Percentiles rank a stretch among this genome's conserved stretches.
phyloP scores from a whole-genome alignment of 1,140 invertebrate species.

The Octopus bimaculoides region DNA sequence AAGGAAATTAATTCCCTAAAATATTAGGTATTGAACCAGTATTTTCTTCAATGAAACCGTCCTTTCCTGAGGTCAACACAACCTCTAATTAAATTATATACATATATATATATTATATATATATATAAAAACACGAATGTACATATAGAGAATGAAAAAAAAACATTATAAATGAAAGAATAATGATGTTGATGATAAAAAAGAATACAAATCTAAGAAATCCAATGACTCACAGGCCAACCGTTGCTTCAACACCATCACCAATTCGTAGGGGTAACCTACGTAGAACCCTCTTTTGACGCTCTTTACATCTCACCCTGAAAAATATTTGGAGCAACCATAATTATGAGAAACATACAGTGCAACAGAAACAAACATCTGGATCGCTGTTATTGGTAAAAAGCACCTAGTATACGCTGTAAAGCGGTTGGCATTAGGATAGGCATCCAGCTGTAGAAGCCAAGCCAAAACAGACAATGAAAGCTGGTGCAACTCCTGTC shows the following conservation, averaged over 20 bases:
- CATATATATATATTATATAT: neutral
- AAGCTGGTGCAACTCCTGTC: too few relatives aligned
- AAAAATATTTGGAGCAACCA: conserved; percentile 19
- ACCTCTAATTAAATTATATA: too few relatives aligned
- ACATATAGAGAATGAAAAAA: neutral
- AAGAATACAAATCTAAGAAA: neutral
- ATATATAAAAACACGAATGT: neutral
- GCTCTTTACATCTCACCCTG: conserved; percentile 56
- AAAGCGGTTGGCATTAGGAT: too few relatives aligned
- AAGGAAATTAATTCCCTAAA: too few relatives aligned
- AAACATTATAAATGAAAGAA: neutral
- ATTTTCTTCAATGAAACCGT: too few relatives aligned
- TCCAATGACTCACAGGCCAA: conserved; percentile 55
- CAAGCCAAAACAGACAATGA: too few relatives aligned
- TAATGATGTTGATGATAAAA: neutral
- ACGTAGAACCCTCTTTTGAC: conserved; percentile 57
- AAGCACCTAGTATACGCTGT: too few relatives aligned
- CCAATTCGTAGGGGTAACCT: conserved; percentile 55
- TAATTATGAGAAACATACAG: neutral
- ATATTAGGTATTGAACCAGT: too few relatives aligned
- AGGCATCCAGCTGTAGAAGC: too few relatives aligned
- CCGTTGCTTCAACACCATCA: conserved; percentile 54
- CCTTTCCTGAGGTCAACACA: too few relatives aligned
- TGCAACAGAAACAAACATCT: neutral
- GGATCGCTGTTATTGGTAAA: neutral